Conservation (phyloP, 2,888 invertebrate genomes). For the Rhyacophila evoluta region DNA sequence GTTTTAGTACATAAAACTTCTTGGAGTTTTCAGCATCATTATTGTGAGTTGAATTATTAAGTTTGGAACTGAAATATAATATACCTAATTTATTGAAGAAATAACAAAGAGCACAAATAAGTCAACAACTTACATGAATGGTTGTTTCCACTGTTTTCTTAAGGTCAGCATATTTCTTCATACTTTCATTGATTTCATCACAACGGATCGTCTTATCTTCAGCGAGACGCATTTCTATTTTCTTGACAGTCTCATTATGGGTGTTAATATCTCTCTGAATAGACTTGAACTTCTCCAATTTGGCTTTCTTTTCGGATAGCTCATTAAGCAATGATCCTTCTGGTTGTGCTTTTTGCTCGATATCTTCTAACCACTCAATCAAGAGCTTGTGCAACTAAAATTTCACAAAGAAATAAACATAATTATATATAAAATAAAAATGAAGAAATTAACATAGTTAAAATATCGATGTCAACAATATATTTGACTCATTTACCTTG, state of each 20-base stretch:
- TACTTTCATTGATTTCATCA: slow-evolving; percentile 77
- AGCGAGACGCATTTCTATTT: slow-evolving; percentile 78
- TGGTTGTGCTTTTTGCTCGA: slow-evolving; percentile 84
- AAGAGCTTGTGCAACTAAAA: slow-evolving; percentile 78
- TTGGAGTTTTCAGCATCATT: no score
- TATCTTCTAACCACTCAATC: slow-evolving; percentile 89
- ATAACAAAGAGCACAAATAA: no score
- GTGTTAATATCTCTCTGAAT: slow-evolving; percentile 85
- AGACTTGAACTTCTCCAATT: slow-evolving; percentile 87
- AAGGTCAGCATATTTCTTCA: slow-evolving; percentile 78
- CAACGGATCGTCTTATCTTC: slow-evolving; percentile 77
- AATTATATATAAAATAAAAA: no score
- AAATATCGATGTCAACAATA: no score
- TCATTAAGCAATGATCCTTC: slow-evolving; percentile 83
- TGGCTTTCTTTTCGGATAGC: slow-evolving; percentile 90
- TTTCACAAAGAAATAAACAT: slow-evolving; percentile 26
- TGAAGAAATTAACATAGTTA: no score
- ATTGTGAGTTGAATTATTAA: no score
- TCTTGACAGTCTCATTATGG: slow-evolving; percentile 83
- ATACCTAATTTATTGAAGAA: no score
- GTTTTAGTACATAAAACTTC: no score
- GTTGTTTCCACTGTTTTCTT: slow-evolving; percentile 75
- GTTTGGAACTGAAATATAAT: no score
- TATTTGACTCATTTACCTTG: slow-evolving; percentile 68
- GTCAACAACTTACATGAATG: slow-evolving; percentile 69